Evolutionary conservation across 2,797 vertebrate genomes (phyloP).

Genomic region (Poecilia gillii): DNA sequence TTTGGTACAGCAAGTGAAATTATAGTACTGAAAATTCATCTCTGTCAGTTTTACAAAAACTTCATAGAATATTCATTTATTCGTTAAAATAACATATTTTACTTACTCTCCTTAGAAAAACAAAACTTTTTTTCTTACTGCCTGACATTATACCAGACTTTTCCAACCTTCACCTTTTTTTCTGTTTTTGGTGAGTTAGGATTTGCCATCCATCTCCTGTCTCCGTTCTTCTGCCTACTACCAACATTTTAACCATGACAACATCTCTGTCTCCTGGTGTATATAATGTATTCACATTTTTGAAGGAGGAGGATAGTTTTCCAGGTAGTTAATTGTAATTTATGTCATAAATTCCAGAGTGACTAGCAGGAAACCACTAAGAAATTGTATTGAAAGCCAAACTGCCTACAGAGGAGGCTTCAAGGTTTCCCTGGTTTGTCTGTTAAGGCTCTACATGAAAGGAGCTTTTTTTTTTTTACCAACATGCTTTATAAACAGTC

Average conservation of each 20-base stretch:
- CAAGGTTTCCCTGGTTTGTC: constrained; percentile 50
- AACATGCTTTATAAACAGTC: constrained; percentile 17
- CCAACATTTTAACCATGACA: background rate
- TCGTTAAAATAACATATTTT: background rate
- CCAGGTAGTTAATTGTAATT: constrained; percentile 75
- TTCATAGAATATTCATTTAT: background rate
- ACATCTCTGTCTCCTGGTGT: constrained; percentile 15
- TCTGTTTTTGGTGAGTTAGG: background rate
- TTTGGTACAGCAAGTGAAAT: background rate
- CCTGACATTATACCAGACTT: background rate
- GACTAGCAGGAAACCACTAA: constrained; percentile 60
- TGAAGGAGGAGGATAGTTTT: constrained; percentile 56
- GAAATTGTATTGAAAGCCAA: constrained; percentile 60
- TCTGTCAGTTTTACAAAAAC: background rate
- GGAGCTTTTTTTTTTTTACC: constrained; percentile 2
- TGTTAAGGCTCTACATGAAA: constrained; percentile 35
- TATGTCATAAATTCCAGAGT: constrained; percentile 69
- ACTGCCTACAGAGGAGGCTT: constrained; percentile 50
- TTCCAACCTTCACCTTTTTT: background rate
- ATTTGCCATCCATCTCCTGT: background rate
- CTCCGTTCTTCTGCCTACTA: background rate
- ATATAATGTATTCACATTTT: constrained; percentile 44
- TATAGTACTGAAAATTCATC: background rate
- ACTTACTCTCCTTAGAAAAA: background rate
- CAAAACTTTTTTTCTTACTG: background rate